These are phyloP conservation scores for Aurelia coerulea DNA, from an alignment of 30 jellyfish, hydroid and myxozoan species.

Conservation along the genomic window DNA sequence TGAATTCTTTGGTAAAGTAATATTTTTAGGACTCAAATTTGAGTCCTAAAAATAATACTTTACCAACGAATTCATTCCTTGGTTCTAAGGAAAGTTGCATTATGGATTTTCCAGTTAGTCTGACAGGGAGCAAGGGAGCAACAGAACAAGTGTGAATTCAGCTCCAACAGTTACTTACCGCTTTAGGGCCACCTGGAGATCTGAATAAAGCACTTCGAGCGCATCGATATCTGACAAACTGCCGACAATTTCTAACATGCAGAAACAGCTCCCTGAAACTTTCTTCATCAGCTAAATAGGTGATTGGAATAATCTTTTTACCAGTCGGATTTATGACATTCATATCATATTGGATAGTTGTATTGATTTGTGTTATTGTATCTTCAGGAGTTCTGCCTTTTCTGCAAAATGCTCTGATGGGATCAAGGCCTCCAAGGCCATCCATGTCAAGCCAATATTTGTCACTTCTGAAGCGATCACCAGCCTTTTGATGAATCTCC, in stretches of 20 bases:
- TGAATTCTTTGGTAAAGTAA: too few species aligned
- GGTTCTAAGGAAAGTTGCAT: too few species aligned
- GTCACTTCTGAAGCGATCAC: conserved; percentile 82
- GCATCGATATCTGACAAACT: conserved; percentile 81
- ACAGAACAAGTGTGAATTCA: too few species aligned
- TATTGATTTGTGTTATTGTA: conserved; percentile 90
- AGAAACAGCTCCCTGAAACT: conserved; percentile 84
- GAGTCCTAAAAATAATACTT: too few species aligned
- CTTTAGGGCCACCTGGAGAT: conserved; percentile 90
- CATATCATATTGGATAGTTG: conserved; percentile 74
- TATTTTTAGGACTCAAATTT: too few species aligned
- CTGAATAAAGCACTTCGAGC: conserved; percentile 81
- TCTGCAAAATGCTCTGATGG: conserved; percentile 92
- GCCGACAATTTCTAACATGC: conserved; percentile 77
- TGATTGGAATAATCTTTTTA: conserved; percentile 52
- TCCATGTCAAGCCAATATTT: conserved; percentile 93
- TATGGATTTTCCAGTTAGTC: too few species aligned
- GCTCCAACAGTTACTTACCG: conserved; percentile 14
- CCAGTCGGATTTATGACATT: conserved; percentile 80
- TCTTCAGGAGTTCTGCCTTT: conserved; percentile 87
- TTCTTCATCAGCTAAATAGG: conserved; percentile 85
- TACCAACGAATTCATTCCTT: too few species aligned
- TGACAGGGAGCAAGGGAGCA: too few species aligned
- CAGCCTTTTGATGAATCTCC: conserved; percentile 88
- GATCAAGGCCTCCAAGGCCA: conserved; percentile 93